Conservation (phyloP, 2,113 vertebrate genomes). For the Patagioenas fasciata region DNA sequence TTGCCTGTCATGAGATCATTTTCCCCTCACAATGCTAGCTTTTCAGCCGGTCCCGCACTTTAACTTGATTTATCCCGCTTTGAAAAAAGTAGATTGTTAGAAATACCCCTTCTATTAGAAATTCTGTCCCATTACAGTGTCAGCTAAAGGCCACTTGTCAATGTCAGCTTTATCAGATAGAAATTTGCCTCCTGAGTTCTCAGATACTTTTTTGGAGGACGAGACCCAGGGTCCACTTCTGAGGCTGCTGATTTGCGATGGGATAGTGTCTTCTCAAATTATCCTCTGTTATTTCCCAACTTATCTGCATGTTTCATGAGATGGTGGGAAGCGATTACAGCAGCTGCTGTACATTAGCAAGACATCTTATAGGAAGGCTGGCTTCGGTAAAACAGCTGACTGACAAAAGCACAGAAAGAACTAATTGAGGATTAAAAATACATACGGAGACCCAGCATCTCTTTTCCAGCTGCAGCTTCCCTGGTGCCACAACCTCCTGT, state of each 20-base stretch:
- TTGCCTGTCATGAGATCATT: slow-evolving; percentile 55
- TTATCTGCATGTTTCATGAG: slow-evolving; percentile 5
- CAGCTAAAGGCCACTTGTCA: slow-evolving; percentile 32
- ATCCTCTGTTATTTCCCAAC: slow-evolving; percentile 15
- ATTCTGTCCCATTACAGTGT: slow-evolving; percentile 31
- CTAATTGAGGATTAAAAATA: slow-evolving; percentile 15
- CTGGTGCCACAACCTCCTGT: not conserved
- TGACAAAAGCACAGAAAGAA: slow-evolving; percentile 30
- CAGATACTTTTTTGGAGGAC: slow-evolving; percentile 31
- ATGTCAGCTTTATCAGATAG: slow-evolving; percentile 35
- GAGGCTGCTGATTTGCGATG: not conserved
- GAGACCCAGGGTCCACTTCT: not conserved
- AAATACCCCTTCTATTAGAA: slow-evolving; percentile 56
- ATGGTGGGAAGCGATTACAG: slow-evolving; percentile 32
- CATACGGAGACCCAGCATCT: not conserved
- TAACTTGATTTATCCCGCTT: slow-evolving; percentile 53
- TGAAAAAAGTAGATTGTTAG: slow-evolving; percentile 44
- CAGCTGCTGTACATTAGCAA: slow-evolving; percentile 64
- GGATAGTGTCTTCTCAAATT: slow-evolving; percentile 38
- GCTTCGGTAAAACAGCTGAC: slow-evolving; percentile 52
- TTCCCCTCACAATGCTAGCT: slow-evolving; percentile 57
- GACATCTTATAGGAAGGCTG: slow-evolving; percentile 34
- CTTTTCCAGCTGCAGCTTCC: slow-evolving; percentile 51
- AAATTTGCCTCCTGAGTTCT: not conserved
- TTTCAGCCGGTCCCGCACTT: slow-evolving; percentile 49